Percentiles rank a stretch among this genome's conserved stretches.
Conservation (phyloP, 2,797 vertebrate genomes). For the Darevskia nairensis region DNA sequence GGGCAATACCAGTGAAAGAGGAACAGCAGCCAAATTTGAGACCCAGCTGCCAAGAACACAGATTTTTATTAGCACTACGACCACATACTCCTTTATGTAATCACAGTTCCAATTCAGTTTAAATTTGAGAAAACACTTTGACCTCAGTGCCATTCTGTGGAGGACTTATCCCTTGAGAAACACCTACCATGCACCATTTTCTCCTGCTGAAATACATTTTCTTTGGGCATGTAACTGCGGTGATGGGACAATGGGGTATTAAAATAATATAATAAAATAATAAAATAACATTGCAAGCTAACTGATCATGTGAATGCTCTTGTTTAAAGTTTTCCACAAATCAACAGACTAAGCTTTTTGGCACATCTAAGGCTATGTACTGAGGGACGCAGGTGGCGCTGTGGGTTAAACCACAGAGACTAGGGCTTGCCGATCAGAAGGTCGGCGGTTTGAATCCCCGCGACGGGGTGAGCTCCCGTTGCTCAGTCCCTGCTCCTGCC, state of each 20-base stretch:
- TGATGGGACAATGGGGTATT: background rate
- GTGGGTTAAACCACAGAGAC: no score
- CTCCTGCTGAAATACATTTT: background rate
- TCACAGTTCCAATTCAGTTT: constrained; percentile 52
- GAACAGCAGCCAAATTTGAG: constrained; percentile 39
- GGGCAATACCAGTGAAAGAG: constrained; percentile 19
- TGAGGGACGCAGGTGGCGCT: no score
- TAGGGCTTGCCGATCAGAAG: no score
- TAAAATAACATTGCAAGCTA: no score
- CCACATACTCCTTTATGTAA: constrained; percentile 40
- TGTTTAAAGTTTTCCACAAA: background rate
- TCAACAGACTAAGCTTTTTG: background rate
- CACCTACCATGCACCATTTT: background rate
- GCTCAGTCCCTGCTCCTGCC: no score
- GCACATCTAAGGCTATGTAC: background rate
- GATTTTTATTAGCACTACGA: constrained; percentile 54
- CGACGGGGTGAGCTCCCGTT: no score
- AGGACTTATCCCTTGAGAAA: background rate
- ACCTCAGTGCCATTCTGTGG: constrained; percentile 10
- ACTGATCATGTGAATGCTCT: background rate
- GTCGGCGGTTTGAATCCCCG: no score
- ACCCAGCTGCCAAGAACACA: constrained; percentile 58
- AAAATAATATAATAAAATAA: no score
- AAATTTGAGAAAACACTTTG: constrained; percentile 53
- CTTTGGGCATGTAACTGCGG: background rate